Conservation (phyloP, 2,888 invertebrate species). For the Apocheima hispidaria region DNA sequence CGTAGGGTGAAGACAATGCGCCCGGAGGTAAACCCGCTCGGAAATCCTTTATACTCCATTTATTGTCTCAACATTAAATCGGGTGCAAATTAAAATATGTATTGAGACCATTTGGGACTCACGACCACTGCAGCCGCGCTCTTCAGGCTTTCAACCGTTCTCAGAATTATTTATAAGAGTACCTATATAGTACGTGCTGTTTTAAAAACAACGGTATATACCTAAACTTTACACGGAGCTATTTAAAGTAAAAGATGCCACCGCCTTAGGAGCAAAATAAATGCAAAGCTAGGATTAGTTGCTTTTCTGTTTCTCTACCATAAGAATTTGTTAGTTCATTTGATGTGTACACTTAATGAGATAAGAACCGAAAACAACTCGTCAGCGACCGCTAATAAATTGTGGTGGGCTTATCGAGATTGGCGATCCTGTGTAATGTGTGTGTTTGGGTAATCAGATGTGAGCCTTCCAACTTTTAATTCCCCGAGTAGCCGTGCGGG, state of each 20-base stretch:
- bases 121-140: constrained; percentile 57
- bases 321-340: constrained; percentile 52
- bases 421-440: constrained; percentile 76
- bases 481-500: constrained; percentile 66
- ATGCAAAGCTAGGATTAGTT: constrained; percentile 39
- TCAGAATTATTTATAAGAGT: constrained; percentile 51
- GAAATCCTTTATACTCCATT: constrained; percentile 83
- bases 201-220: not conserved
- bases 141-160: constrained; percentile 53
- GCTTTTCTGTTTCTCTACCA: constrained; percentile 43
- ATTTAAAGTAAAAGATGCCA: constrained; percentile 26
- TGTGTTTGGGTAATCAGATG: constrained; percentile 82
- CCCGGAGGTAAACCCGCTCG: constrained; percentile 83
- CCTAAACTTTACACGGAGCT: not conserved
- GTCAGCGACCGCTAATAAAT: constrained; percentile 74
- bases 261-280: constrained; percentile 37
- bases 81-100: constrained; percentile 85
- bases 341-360: constrained; percentile 52
- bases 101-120: constrained; percentile 55
- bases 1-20: constrained; percentile 85
- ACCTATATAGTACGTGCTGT: constrained; percentile 30
- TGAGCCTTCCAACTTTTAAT: constrained; percentile 82
- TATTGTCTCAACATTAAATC: constrained; percentile 85
- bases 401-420: constrained; percentile 78
- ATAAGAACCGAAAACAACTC: constrained; percentile 70